phyloP scores from a whole-genome alignment of 2,113 vertebrate species.

The Mellivora capensis region DNA sequence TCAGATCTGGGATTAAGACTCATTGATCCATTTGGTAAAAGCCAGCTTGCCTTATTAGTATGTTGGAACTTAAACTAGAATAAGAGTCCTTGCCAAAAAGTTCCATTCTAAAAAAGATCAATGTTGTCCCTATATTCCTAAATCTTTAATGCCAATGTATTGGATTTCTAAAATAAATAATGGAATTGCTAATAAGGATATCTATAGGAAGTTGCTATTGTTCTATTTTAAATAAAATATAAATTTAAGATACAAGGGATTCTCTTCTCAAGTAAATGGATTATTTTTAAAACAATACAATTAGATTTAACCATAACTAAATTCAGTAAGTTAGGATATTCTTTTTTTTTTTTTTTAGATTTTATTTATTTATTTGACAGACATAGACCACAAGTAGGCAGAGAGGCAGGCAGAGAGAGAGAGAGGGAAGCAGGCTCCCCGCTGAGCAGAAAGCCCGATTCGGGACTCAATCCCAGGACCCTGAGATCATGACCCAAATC shows the following conservation, averaged over 20 bases:
- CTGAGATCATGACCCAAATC: no score
- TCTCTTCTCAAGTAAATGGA: neutral
- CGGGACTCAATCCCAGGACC: no score
- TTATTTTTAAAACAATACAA: slow-evolving; percentile 7
- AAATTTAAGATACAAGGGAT: neutral
- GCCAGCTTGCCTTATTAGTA: slow-evolving; percentile 4
- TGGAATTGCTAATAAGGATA: neutral
- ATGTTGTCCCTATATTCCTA: neutral
- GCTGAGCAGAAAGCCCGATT: no score
- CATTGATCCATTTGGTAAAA: slow-evolving; percentile 65
- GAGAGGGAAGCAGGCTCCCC: no score
- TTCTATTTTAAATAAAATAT: slow-evolving; percentile 39
- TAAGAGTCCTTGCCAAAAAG: neutral
- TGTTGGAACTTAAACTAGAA: slow-evolving; percentile 5
- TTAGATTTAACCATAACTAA: neutral
- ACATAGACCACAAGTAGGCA: no score
- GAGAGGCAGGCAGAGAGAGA: no score
- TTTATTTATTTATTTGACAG: no score
- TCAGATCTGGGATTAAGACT: slow-evolving; percentile 51
- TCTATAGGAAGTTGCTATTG: neutral
- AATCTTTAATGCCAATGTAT: neutral
- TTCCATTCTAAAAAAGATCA: neutral
- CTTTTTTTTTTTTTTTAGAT: neutral
- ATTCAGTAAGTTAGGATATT: neutral
- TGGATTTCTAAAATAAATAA: slow-evolving; percentile 19